These are phyloP conservation scores for Oncorhynchus keta DNA, from an alignment of 2,113 vertebrate species.

Conservation along the genomic window DNA sequence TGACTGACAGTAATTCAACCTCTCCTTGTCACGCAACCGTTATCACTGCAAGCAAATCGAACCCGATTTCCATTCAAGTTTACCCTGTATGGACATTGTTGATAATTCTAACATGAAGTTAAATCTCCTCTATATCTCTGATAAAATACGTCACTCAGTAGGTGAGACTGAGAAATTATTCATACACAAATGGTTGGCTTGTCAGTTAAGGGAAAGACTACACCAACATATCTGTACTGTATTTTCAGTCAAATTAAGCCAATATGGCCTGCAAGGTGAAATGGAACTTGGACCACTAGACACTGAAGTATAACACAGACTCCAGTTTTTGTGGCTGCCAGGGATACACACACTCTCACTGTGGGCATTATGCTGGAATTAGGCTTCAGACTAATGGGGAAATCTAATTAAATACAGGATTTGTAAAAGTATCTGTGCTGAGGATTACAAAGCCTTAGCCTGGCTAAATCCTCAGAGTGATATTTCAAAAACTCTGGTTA, in stretches of 20 bases:
- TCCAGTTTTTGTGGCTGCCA: constrained; percentile 6
- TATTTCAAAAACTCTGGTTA: constrained; percentile 58
- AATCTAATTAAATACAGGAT: constrained; percentile 74
- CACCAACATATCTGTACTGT: not conserved
- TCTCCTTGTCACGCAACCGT: not conserved
- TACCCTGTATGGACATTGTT: not conserved
- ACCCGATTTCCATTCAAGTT: not conserved
- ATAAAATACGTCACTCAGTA: not conserved
- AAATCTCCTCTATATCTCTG: not conserved
- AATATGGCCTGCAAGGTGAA: constrained; percentile 42
- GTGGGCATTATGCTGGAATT: constrained; percentile 61
- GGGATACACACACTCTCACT: constrained; percentile 44
- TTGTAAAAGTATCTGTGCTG: constrained; percentile 68
- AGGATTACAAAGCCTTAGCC: constrained; percentile 68
- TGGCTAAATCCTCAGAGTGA: constrained; percentile 54
- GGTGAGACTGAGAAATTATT: not conserved
- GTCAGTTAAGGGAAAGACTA: not conserved
- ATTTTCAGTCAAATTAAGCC: constrained; percentile 24
- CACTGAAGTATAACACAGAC: constrained; percentile 49
- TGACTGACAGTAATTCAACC: constrained; percentile 18
- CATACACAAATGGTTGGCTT: not conserved
- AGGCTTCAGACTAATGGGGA: constrained; percentile 60
- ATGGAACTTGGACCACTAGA: constrained; percentile 58
- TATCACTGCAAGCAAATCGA: not conserved
- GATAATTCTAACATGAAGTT: not conserved